Evolutionary conservation across 2,113 vertebrate genomes (phyloP).

Genomic region (Coregonus clupeaformis): DNA sequence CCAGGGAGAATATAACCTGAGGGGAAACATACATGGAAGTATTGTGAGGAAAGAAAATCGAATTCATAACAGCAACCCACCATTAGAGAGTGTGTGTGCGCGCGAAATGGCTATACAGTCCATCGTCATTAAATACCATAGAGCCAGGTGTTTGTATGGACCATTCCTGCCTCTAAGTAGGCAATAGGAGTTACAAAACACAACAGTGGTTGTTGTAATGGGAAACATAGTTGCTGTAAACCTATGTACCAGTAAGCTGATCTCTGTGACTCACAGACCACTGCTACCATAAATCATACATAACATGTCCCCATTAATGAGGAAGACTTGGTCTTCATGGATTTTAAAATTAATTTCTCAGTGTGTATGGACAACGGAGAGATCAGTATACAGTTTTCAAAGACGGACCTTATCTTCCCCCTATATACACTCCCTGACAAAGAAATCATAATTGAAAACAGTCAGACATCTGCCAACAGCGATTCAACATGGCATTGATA

Average conservation of each 20-base stretch:
- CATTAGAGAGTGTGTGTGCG: slow-evolving; percentile 12
- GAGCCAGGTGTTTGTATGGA: neutral
- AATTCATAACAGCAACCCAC: slow-evolving; percentile 1
- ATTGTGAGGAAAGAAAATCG: slow-evolving; percentile 20
- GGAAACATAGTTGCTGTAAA: slow-evolving; percentile 17
- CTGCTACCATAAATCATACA: too few species aligned
- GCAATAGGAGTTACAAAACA: slow-evolving; percentile 12
- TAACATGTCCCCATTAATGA: neutral
- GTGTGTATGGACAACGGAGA: neutral
- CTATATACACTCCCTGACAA: neutral
- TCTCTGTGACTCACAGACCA: neutral
- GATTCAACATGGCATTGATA: neutral
- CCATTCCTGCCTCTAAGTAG: neutral
- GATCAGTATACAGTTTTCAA: neutral
- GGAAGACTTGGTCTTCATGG: neutral
- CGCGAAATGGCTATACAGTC: neutral
- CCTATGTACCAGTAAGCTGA: slow-evolving; percentile 3
- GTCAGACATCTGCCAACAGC: neutral
- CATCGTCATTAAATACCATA: neutral
- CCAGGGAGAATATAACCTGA: slow-evolving; percentile 38
- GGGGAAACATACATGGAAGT: slow-evolving; percentile 40
- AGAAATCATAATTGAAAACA: neutral
- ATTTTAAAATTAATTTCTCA: neutral
- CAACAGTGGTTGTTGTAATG: slow-evolving; percentile 8
- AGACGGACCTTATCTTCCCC: neutral